Conservation (phyloP, 2,113 vertebrate species). For the Otolemur garnettii region DNA sequence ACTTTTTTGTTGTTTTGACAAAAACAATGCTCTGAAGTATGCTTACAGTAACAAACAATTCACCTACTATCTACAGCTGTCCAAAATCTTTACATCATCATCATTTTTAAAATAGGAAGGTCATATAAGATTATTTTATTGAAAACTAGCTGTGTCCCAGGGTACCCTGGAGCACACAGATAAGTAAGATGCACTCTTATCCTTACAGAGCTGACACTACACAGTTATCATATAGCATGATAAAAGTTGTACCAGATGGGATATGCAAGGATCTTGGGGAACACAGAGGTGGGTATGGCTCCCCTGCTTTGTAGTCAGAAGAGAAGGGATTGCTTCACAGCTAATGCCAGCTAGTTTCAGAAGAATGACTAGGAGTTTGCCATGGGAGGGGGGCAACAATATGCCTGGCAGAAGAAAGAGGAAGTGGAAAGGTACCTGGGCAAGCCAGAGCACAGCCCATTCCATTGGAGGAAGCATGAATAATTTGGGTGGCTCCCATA, state of each 20-base stretch:
- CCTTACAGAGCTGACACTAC: not conserved
- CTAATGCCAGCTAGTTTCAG: not conserved
- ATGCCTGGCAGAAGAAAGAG: slow-evolving; percentile 48
- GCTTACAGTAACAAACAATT: slow-evolving; percentile 32
- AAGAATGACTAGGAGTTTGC: slow-evolving; percentile 47
- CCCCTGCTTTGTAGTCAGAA: not conserved
- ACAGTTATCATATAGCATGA: not conserved
- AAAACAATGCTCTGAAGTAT: not conserved
- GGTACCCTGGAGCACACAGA: not conserved
- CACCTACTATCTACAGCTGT: not conserved
- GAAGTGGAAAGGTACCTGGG: slow-evolving; percentile 45
- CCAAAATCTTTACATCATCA: not conserved
- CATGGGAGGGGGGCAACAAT: not conserved
- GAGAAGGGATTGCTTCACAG: not conserved
- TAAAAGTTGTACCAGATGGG: not conserved
- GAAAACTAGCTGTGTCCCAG: not conserved
- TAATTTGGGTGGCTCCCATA: slow-evolving; percentile 55
- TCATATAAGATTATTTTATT: not conserved
- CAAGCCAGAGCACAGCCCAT: not conserved
- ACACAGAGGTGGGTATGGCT: not conserved
- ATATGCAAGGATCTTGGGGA: not conserved
- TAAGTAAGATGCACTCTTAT: not conserved
- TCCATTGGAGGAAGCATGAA: slow-evolving; percentile 59
- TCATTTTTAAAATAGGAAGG: slow-evolving; percentile 23
- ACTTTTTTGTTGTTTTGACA: not conserved